Evolutionary conservation across 2,888 invertebrate genomes (phyloP).

Genomic region (Caenorhabditis afra): DNA sequence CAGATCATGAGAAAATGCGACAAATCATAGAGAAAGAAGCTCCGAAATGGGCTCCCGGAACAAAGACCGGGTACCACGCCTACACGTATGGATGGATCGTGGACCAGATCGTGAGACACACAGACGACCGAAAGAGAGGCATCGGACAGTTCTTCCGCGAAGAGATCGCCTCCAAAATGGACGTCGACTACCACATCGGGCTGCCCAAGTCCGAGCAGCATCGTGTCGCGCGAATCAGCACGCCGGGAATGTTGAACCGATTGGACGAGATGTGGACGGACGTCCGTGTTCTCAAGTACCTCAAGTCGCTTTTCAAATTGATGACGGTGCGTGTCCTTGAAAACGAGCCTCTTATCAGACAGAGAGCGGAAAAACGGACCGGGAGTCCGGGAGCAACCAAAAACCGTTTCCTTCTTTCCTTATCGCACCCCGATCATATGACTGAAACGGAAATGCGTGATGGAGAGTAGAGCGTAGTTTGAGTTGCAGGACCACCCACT

Average conservation of each 20-base stretch:
- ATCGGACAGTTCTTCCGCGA: constrained; percentile 63
- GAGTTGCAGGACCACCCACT: constrained; percentile 64
- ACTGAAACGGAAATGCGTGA: constrained; percentile 18
- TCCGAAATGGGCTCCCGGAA: constrained; percentile 72
- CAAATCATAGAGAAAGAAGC: constrained; percentile 63
- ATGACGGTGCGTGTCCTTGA: constrained; percentile 49
- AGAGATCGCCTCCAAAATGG: constrained; percentile 61
- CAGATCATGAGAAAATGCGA: constrained; percentile 64
- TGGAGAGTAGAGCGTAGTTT: constrained; percentile 9
- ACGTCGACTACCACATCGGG: constrained; percentile 80
- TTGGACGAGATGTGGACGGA: constrained; percentile 63
- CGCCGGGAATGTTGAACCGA: constrained; percentile 58
- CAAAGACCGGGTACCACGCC: constrained; percentile 65
- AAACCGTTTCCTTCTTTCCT: constrained; percentile 38
- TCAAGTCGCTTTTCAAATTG: constrained; percentile 59
- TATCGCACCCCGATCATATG: constrained; percentile 48
- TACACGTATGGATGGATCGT: constrained; percentile 68
- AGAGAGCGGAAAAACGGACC: not conserved
- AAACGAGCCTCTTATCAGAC: constrained; percentile 8
- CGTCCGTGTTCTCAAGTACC: constrained; percentile 59
- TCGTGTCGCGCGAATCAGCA: constrained; percentile 66
- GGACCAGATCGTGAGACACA: constrained; percentile 65
- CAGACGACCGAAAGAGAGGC: constrained; percentile 59
- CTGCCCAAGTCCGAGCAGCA: constrained; percentile 69
- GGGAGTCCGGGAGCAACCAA: constrained; percentile 40